These are phyloP conservation scores for Bucorvus abyssinicus DNA, from an alignment of 2,797 vertebrate species.

Conservation along the genomic window DNA sequence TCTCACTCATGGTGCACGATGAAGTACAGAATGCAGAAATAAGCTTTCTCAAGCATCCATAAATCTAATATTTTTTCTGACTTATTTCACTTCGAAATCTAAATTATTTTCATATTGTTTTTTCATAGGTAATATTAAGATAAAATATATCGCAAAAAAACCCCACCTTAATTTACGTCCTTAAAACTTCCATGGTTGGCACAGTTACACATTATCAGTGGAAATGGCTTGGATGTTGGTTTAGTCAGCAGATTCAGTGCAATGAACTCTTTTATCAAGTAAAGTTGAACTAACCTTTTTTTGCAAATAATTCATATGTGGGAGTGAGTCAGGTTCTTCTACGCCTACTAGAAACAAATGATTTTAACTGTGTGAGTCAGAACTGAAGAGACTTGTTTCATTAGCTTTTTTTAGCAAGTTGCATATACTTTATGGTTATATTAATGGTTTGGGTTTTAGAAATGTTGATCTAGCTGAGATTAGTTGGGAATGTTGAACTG, in stretches of 20 bases:
- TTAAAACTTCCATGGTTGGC: not conserved
- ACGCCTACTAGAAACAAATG: not conserved
- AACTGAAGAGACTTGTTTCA: not conserved
- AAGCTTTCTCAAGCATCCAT: not conserved
- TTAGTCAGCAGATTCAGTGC: not conserved
- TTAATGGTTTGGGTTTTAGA: not conserved
- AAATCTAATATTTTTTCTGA: not conserved
- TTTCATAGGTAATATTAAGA: not conserved
- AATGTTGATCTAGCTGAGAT: not conserved
- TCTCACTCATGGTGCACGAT: not conserved
- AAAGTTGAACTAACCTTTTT: not conserved
- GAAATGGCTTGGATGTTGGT: not conserved
- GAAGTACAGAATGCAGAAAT: not conserved
- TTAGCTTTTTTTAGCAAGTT: constrained; percentile 1
- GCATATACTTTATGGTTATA: not conserved
- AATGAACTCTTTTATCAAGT: not conserved
- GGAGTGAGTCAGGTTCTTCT: constrained; percentile 10
- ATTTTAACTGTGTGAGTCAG: constrained; percentile 4
- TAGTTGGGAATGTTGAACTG: not conserved
- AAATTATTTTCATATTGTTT: not conserved
- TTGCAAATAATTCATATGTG: not conserved
- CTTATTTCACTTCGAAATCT: not conserved
- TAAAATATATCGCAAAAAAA: not conserved
- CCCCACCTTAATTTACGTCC: not conserved
- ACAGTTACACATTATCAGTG: not conserved